A percentile compares a stretch with the other conserved stretches of the same genome.
phyloP scores from a whole-genome alignment of 2,888 invertebrate species.

The Ochlodes sylvanus region DNA sequence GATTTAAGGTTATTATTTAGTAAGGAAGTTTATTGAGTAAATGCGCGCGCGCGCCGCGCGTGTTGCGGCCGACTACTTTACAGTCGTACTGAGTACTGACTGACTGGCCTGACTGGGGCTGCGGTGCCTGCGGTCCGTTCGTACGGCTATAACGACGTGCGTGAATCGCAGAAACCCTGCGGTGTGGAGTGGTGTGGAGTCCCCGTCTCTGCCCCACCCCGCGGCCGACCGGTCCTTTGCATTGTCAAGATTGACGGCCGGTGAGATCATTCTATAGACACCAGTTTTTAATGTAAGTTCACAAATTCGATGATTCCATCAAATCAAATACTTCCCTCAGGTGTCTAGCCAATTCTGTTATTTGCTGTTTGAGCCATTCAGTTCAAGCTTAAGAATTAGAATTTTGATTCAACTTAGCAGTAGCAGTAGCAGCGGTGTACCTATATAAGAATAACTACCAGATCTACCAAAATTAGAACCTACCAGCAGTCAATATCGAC shows the following conservation, averaged over 20 bases:
- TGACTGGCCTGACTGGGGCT: constrained; percentile 49
- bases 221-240: constrained; percentile 77
- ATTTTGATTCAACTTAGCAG: too few species aligned
- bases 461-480: too few species aligned
- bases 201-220: constrained; percentile 62
- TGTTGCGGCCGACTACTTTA: constrained; percentile 73
- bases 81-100: too few species aligned
- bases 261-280: constrained; percentile 79
- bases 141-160: constrained; percentile 59
- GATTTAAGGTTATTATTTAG: constrained; percentile 52
- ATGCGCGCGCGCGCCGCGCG: constrained; percentile 79
- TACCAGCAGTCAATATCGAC: background rate
- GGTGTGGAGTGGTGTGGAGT: constrained; percentile 60
- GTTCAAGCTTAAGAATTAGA: background rate
- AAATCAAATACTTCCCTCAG: background rate
- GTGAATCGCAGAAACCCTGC: constrained; percentile 79
- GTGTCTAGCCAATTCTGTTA: background rate
- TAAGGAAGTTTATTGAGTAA: constrained; percentile 47
- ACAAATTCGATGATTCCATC: constrained; percentile 58
- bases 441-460: too few species aligned
- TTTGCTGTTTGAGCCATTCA: background rate
- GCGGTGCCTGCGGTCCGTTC: constrained; percentile 46
- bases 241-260: constrained; percentile 82
- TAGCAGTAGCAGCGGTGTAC: too few species aligned
- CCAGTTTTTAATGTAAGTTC: constrained; percentile 64